Evolutionary conservation across 2,888 invertebrate genomes (phyloP), one percentile per base, ranked within the genome.

Genomic region (Apamea sordens): DNA sequence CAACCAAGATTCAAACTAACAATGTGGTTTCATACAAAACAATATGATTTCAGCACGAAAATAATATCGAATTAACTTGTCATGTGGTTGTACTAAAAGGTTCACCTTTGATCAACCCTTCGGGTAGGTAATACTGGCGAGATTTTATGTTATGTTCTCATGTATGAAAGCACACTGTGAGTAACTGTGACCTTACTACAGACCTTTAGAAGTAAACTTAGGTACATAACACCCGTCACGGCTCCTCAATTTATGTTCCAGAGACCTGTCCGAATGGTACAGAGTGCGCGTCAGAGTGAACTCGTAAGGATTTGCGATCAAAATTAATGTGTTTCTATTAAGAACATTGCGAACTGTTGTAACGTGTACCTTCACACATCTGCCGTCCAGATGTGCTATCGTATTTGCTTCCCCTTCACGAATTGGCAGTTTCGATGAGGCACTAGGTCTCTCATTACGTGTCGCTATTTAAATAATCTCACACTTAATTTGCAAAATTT

Each of bases 201-300:
- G 82, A 80, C 88, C 87, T 86, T 88, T 91, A 91, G 90, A 89
- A 86, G 73, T 91, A 88, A 69, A 73, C 86, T 78, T 90, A 90
- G 90, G 91, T 89, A 93, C 95, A 94, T 94, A 90, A 94, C 95
- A 94, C 92, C 92, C 94, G 91, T 95, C 95, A 95, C 95, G 93
- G 91, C 93, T 94, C 95, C 94, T 95, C 92, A 94, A 94, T 97
- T 97, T 97, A 94, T 97, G 96, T 97, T 97, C 93, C 97, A 97
- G 97, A 97, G 97, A 97, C 97, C 97, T 98, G 97, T 97, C 98
- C 96, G 98, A 98, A 97, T 98, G 98, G 97, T 98, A 98, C 98
- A 98, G 98, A 97, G 98, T 98, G 97, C 98, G 98, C 97, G 98
- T 98, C 97, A 98, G 98, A 98, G 97, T 98, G 96, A 98, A 98